Conservation (phyloP, 2,888 invertebrate species). For the Heterodera filipjevi region DNA sequence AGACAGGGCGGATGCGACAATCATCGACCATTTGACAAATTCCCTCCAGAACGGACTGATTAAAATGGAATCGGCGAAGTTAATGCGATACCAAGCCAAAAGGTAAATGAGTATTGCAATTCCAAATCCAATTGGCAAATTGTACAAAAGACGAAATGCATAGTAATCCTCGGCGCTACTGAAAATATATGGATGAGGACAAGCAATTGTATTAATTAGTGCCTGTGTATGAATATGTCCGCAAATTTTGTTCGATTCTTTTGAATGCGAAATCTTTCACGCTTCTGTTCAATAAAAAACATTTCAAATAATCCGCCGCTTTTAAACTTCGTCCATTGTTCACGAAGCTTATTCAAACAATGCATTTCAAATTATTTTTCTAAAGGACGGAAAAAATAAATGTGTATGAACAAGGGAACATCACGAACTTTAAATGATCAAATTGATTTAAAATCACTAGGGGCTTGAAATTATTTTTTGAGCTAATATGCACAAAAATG, state of each 20-base stretch:
- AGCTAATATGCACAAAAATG: too few species aligned
- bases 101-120: constrained; percentile 51
- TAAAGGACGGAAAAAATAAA: too few species aligned
- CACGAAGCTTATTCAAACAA: background rate
- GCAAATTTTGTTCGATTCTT: constrained; percentile 7
- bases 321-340: constrained; percentile 3
- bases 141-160: constrained; percentile 50
- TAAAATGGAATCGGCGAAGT: constrained; percentile 55
- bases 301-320: background rate
- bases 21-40: constrained; percentile 49
- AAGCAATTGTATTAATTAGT: too few species aligned
- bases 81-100: constrained; percentile 56
- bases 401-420: too few species aligned
- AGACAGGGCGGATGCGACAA: constrained; percentile 47
- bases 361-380: too few species aligned
- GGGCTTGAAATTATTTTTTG: too few species aligned
- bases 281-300: constrained; percentile 21
- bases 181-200: too few species aligned
- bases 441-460: too few species aligned
- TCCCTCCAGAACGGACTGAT: constrained; percentile 20
- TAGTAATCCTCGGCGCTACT: constrained; percentile 54
- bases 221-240: constrained; percentile 32
- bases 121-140: constrained; percentile 50
- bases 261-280: background rate
- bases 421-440: too few species aligned